Percentiles rank a stretch among this genome's conserved stretches.
phyloP scores from a whole-genome alignment of 2,888 invertebrate species.

The Callyntrura guangdongensis region DNA sequence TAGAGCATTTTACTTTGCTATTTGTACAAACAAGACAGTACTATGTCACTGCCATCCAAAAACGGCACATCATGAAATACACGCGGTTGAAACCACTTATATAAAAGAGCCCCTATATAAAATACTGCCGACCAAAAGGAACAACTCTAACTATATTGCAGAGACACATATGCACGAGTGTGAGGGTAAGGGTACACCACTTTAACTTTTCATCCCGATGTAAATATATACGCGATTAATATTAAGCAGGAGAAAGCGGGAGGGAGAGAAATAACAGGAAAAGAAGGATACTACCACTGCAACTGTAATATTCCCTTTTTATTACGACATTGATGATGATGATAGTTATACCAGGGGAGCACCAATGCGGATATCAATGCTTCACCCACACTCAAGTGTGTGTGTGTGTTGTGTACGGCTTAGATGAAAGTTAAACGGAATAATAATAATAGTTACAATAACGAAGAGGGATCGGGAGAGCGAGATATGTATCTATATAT shows the following conservation, averaged over 20 bases:
- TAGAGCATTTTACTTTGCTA: conserved; percentile 53
- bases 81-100: background rate
- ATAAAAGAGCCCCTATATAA: too few relatives aligned
- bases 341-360: conserved; percentile 34
- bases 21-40: conserved; percentile 27
- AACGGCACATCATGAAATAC: background rate
- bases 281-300: background rate
- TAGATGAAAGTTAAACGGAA: conserved; percentile 8
- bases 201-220: background rate
- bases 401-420: background rate
- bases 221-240: conserved; percentile 29
- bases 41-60: conserved; percentile 66
- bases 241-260: conserved; percentile 40
- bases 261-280: background rate
- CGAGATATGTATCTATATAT: background rate
- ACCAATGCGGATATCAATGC: conserved; percentile 58
- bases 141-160: too few relatives aligned
- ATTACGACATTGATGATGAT: conserved; percentile 50
- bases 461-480: background rate
- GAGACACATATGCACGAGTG: too few relatives aligned
- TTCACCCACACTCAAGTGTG: background rate
- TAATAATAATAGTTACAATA: background rate
- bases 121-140: too few relatives aligned
- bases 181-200: background rate
- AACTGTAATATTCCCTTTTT: conserved; percentile 58